Evolutionary conservation across 2,797 vertebrate genomes (phyloP).

Genomic region (Mormyrops boulengeri): DNA sequence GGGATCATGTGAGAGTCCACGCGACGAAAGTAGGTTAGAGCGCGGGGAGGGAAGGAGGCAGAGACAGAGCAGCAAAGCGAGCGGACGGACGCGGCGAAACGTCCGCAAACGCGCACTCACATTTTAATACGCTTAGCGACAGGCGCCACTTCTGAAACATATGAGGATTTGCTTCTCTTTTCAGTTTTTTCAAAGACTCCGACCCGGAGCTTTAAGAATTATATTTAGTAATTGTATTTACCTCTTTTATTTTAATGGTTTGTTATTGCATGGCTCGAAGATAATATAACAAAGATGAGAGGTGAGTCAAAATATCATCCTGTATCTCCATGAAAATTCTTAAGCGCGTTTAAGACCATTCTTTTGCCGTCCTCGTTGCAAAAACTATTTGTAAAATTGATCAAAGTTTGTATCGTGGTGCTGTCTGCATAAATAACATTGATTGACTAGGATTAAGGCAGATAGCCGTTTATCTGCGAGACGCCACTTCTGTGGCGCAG

Average conservation of each 20-base stretch:
- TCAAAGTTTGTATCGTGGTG: not conserved
- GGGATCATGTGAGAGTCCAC: constrained; percentile 73
- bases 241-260: constrained; percentile 35
- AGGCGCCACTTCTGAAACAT: constrained; percentile 31
- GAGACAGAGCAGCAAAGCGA: constrained; percentile 21
- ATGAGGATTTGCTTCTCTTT: constrained; percentile 50
- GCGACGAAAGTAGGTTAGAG: constrained; percentile 61
- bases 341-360: not conserved
- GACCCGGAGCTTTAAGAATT: constrained; percentile 41
- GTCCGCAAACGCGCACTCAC: constrained; percentile 6
- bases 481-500: constrained; percentile 6
- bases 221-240: constrained; percentile 26
- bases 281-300: constrained; percentile 59
- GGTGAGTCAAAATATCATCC: constrained; percentile 51
- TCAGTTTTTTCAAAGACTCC: constrained; percentile 42
- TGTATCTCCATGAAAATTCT: not conserved
- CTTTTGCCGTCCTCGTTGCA: not conserved
- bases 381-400: not conserved
- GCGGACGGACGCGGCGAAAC: constrained; percentile 11
- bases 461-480: constrained; percentile 7
- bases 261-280: constrained; percentile 53
- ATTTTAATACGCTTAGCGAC: constrained; percentile 11
- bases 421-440: constrained; percentile 15
- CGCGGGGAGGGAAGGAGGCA: constrained; percentile 21
- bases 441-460: constrained; percentile 18